Evolutionary conservation across 2,797 vertebrate genomes (phyloP), one percentile per base, ranked within the genome.

Genomic region (Acrocephalus scirpaceus): DNA sequence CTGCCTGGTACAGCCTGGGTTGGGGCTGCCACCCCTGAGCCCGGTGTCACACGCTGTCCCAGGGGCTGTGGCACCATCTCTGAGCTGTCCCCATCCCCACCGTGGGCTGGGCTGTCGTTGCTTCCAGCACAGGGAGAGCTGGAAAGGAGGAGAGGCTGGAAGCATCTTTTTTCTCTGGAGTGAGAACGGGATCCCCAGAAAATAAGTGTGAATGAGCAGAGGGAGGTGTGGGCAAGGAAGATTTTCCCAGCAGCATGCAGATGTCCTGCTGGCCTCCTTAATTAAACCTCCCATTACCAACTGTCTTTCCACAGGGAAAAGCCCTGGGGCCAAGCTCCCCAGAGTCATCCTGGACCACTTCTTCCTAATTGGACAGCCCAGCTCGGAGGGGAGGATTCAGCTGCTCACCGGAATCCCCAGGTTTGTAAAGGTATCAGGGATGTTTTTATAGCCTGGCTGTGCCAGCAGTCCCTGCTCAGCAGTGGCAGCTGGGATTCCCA

Each of bases 11-110:
- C 27, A 78, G 32, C 30, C 13, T 9, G 22, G 21, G 6, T 1
- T 30, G 70, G 45, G 70, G 45, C 66, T 62, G 69, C 25, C 29
- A 25, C 0, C 0, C 44, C 74, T 29, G 29, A 5, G 42, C 56
- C n/a, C 51, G 13, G 76, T 1, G 32, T 26, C 65, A 34, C 26
- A 26, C 0, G 0, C 2, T 50, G 40, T 22, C n/a, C 42, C 34
- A 0, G 6, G 11, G 23, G 25, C 57, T 74, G 36, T 5, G 25
- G 48, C 79, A 36, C 12, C 65, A 2, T 29, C 23, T 67, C 77
- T 4, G 2, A 1, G 34, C 19, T 12, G 51, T 11, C 17, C 32
- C 17, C 3, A 3, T 38, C 17, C 32, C 12, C 34, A 13, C 26
- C 1, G 1, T 16, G 45, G 36, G 4, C 2, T 25, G 47, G 38